phyloP scores from a whole-genome alignment of 2,888 invertebrate species.

The Linnaemya tessellans region DNA sequence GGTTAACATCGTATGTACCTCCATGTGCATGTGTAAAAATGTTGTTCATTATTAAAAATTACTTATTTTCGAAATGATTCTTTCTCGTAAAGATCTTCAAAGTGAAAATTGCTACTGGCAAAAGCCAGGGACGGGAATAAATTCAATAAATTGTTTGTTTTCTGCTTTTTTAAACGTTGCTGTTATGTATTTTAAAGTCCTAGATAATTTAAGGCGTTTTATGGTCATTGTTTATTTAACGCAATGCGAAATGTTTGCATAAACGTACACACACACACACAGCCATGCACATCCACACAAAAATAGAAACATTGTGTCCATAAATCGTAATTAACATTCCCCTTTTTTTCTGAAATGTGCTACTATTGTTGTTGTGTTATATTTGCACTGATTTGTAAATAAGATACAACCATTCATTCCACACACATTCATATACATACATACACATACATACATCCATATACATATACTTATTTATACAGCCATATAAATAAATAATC shows the following conservation, averaged over 20 bases:
- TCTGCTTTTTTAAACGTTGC: neutral
- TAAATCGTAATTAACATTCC: slow-evolving; percentile 69
- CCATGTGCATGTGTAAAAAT: neutral
- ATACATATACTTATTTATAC: slow-evolving; percentile 10
- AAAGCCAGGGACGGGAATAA: neutral
- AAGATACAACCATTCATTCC: slow-evolving; percentile 28
- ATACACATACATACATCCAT: neutral
- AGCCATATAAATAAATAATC: slow-evolving; percentile 11
- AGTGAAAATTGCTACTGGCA: neutral
- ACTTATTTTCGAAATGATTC: slow-evolving; percentile 9
- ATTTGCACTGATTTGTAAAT: slow-evolving; percentile 65
- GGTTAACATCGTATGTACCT: too few species aligned
- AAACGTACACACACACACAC: slow-evolving; percentile 11
- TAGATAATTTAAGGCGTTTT: slow-evolving; percentile 61
- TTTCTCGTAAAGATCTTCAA: neutral
- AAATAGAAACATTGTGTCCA: slow-evolving; percentile 24
- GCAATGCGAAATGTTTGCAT: slow-evolving; percentile 61
- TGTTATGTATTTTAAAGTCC: slow-evolving; percentile 55
- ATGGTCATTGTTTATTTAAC: slow-evolving; percentile 63
- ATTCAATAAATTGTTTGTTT: slow-evolving; percentile 36
- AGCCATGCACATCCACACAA: neutral
- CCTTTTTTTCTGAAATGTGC: slow-evolving; percentile 25
- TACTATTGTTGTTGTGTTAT: slow-evolving; percentile 52
- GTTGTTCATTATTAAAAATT: neutral
- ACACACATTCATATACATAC: neutral